These are phyloP conservation scores for Alouatta caraya DNA, from an alignment of 2,797 vertebrate genomes.

Conservation along the genomic window DNA sequence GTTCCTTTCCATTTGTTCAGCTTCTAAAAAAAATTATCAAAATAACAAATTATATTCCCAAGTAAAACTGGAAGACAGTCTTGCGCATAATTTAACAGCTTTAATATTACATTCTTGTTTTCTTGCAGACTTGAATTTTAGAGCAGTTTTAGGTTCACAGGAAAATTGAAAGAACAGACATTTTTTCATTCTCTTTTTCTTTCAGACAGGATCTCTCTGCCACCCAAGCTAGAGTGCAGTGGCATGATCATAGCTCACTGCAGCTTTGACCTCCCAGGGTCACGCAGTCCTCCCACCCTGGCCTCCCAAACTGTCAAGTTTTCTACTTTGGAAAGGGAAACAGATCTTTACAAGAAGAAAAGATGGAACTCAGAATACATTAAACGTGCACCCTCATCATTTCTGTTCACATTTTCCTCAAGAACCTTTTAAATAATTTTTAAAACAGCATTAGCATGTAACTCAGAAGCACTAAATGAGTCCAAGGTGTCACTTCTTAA, in stretches of 20 bases:
- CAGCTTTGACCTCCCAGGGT: neutral
- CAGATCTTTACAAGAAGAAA: neutral
- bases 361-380: neutral
- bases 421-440: neutral
- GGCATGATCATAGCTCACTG: neutral
- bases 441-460: neutral
- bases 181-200: neutral
- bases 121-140: neutral
- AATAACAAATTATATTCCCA: neutral
- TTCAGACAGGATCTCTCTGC: neutral
- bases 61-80: neutral
- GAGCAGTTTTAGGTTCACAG: neutral
- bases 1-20: slow-evolving; percentile 92
- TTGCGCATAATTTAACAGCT: neutral
- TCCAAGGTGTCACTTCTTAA: neutral
- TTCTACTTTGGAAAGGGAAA: neutral
- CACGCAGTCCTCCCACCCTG: neutral
- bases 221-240: neutral
- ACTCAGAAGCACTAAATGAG: neutral
- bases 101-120: neutral
- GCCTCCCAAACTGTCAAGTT: neutral
- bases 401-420: neutral
- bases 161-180: neutral
- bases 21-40: slow-evolving; percentile 85
- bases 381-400: neutral